Evolutionary conservation across 2,113 vertebrate species (phyloP).

Genomic region (Apistogramma diplotaenia): DNA sequence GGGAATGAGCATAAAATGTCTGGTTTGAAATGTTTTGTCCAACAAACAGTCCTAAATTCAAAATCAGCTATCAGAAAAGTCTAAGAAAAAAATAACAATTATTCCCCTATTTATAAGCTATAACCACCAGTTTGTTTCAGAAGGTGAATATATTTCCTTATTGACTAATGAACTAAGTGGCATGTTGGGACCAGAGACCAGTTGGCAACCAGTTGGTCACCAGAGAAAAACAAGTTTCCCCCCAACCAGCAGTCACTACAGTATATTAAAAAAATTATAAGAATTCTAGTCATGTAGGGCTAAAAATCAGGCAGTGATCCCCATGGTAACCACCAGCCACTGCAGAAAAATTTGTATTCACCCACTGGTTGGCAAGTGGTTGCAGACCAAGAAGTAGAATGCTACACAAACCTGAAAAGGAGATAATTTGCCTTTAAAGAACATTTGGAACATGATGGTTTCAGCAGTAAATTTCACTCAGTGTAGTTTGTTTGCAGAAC

Average conservation of each 20-base stretch:
- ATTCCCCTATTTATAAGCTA: not conserved
- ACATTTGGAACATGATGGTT: not conserved
- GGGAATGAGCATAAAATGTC: not conserved
- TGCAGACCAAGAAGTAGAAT: not conserved
- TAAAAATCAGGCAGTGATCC: not conserved
- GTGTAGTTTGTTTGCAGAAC: not conserved
- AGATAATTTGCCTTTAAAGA: not conserved
- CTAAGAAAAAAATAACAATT: not conserved
- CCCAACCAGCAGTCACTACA: not conserved
- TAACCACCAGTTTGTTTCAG: not conserved
- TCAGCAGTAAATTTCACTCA: not conserved
- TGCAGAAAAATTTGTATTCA: not conserved
- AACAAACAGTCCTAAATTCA: not conserved
- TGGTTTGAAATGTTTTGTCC: not conserved
- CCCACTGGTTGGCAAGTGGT: not conserved
- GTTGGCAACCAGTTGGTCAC: not conserved
- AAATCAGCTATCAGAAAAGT: not conserved
- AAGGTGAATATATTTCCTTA: not conserved
- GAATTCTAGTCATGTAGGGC: not conserved
- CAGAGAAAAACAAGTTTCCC: not conserved
- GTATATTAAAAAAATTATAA: too few species aligned
- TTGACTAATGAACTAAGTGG: not conserved
- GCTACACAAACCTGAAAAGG: not conserved
- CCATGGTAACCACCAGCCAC: not conserved
- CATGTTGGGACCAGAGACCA: not conserved